Base-by-base conservation (phyloP, 2,888 invertebrate genomes). In the Agonopterix arenella region DNA sequence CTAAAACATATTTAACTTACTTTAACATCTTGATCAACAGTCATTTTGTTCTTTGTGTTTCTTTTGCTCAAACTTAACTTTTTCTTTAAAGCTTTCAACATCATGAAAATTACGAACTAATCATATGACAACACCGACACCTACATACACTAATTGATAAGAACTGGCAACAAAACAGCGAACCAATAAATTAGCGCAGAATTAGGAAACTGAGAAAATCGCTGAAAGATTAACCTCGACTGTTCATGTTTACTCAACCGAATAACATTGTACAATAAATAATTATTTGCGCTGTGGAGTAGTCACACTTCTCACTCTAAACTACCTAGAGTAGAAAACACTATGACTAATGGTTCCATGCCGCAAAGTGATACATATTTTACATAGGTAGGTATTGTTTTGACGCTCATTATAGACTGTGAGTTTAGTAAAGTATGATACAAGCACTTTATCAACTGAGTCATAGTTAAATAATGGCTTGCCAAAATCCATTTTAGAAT, bases 31-130 rank as follows among this genome's bases (percentile, higher is more conserved):
- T 54, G 58, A 44, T 58, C 54, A 40, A 55, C 57, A 47, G 55
- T 49, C 11, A 55, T 52, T 16, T 57, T 57, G 40, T 58, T 63
- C 51, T 66, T 71, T 52, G 8, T 8, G 11, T 69, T 71, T 47
- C 56, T 55, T 56, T 62, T 74, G 59, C 69, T 78, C 13, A 77
- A 59, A 68, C 81, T 79, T 10, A 81, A 62, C 41, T 66, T 70
- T 50, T 70, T 77, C 64, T 63, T 76, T 28, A 81, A 59, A 36
- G 60, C 55, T 46, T 61, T 64, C 11, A 77, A 73, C 76, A 78
- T 77, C 52, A 55, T 63, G 46, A 58, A 50, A 46, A 48, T 49
- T 53, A 45, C n/a, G 36, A 2, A 47, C 44, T 13, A 8, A 11
- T 43, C 43, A 5, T 43, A 11, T 43, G 4, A 43, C 40, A 43